Conservation (phyloP, 2,113 vertebrate species). For the Scortum barcoo region DNA sequence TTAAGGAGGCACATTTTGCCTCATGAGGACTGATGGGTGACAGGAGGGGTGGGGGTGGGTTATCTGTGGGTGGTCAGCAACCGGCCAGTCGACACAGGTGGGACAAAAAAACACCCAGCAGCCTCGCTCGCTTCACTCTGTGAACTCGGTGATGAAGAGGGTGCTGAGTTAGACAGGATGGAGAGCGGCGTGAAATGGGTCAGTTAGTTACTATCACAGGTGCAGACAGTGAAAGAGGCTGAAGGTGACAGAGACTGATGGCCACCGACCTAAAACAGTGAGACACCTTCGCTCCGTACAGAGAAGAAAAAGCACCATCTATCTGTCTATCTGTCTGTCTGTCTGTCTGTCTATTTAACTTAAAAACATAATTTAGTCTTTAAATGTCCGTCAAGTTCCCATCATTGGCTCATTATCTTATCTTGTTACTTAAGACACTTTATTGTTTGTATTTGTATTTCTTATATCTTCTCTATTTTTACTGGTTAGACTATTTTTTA, state of each 20-base stretch:
- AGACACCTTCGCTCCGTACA: background rate
- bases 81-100: conserved; percentile 49
- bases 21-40: conserved; percentile 28
- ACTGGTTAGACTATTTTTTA: too few species aligned
- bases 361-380: background rate
- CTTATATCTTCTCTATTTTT: too few species aligned
- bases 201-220: conserved; percentile 73
- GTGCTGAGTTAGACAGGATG: conserved; percentile 76
- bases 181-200: conserved; percentile 64
- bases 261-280: background rate
- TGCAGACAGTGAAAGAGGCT: conserved; percentile 69
- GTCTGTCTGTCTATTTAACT: too few species aligned
- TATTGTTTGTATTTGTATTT: too few species aligned
- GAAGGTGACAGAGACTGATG: conserved; percentile 71
- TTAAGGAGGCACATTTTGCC: conserved; percentile 27
- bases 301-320: background rate
- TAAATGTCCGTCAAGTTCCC: background rate
- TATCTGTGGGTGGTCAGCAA: conserved; percentile 73
- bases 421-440: too few species aligned
- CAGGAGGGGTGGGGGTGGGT: too few species aligned
- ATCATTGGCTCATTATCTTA: too few species aligned
- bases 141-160: conserved; percentile 76
- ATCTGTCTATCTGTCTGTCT: background rate
- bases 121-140: conserved; percentile 29
- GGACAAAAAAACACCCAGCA: conserved; percentile 23